Percentiles rank a stretch among this genome's conserved stretches.
Conservation (phyloP, 2,113 vertebrate genomes). For the Eublepharis macularius region DNA sequence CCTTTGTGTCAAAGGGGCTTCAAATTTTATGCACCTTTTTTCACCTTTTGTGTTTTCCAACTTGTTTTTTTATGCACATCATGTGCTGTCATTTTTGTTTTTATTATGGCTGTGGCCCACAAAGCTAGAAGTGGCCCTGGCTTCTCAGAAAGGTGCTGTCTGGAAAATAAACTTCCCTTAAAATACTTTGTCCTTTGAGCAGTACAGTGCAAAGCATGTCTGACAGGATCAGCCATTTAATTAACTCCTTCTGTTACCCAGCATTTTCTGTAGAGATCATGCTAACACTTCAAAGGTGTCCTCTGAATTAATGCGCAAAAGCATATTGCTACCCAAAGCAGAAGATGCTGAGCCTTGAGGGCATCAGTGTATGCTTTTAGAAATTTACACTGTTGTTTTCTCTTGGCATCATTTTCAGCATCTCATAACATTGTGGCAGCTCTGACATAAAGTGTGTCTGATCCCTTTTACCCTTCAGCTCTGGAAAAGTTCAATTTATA, state of each 20-base stretch:
- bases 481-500: slow-evolving; percentile 2
- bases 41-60: too few relatives aligned
- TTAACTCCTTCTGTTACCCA: neutral
- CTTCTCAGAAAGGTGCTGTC: too few relatives aligned
- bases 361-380: neutral
- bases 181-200: neutral
- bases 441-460: neutral
- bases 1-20: too few relatives aligned
- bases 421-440: neutral
- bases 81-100: too few relatives aligned
- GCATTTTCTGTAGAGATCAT: neutral
- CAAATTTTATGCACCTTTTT: too few relatives aligned
- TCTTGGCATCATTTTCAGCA: slow-evolving; percentile 6
- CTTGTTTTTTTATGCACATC: too few relatives aligned
- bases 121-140: too few relatives aligned
- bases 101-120: too few relatives aligned
- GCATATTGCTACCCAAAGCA: neutral
- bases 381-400: neutral
- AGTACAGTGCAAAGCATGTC: neutral
- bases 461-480: slow-evolving; percentile 7
- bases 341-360: neutral
- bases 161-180: neutral
- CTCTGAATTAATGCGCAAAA: neutral
- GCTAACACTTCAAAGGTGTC: neutral
- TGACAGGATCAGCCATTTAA: neutral